Base-by-base conservation (phyloP, 2,888 invertebrate species). In the Ramazzottius varieornatus region DNA sequence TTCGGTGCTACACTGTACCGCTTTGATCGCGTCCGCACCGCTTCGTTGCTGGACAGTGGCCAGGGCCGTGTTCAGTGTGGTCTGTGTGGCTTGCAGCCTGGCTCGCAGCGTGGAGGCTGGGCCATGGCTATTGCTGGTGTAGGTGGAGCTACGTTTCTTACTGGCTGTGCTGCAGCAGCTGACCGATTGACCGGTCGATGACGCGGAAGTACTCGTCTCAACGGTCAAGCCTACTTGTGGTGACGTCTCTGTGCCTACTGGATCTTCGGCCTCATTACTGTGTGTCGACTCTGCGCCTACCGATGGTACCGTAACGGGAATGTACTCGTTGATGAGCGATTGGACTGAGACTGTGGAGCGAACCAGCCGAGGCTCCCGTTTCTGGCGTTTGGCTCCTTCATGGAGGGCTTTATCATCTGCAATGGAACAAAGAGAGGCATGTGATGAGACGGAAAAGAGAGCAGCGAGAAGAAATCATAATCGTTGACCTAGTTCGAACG, bases 401-500 rank as follows among this genome's bases (percentile, higher is more conserved):
- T 13, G 13, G 40, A 40, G 13, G 40, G 20, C 40, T 8, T 54
- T 16, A 24, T 8, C n/a, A 24, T 13, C 29, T 16, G 29, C n/a
- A 29, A 54, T 29, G 54, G 24, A 54, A 54, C 16, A 54, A 4
- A 54, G 54, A 54, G 40, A 40, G n/a, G n/a, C n/a, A n/a, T n/a
- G n/a, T n/a, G n/a, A n/a, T 8, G 20, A 20, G 20, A 40, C 40
- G 40, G 20, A 40, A 40, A 20, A 40, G n/a, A 54, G 54, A 54
- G 24, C 8, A 29, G 24, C 4, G 16, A 54, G 24, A 40, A 24
- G 24, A 54, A 16, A 29, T 54, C 8, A n/a, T 54, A 54, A 54
- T 29, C 29, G 54, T 54, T 54, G 54, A 54, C 54, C 54, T 29
- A 54, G 54, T 54, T 54, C 54, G 54, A 20, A 40, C 54, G 54